Conservation (phyloP, 1,140 invertebrate species). For the Lethrus apterus region DNA sequence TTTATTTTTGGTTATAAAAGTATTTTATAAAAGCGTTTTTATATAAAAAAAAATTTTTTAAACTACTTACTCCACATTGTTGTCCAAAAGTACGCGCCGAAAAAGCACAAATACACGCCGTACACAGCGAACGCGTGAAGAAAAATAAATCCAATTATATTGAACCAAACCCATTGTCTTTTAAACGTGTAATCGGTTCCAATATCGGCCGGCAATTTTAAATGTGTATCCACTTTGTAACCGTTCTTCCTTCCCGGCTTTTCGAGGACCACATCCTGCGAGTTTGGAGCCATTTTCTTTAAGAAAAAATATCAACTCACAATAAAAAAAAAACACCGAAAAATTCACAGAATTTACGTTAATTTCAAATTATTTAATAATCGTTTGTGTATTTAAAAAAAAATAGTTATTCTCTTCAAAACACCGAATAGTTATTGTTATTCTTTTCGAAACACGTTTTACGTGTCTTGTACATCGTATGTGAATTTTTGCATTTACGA, state of each 20-base stretch:
- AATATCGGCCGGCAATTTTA: constrained; percentile 25
- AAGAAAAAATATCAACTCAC: too few relatives aligned
- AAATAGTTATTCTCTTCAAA: too few relatives aligned
- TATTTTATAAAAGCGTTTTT: constrained; percentile 1
- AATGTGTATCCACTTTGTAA: constrained; percentile 8
- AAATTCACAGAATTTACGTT: too few relatives aligned
- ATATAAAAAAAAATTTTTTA: not conserved
- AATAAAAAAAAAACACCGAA: too few relatives aligned
- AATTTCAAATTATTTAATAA: too few relatives aligned
- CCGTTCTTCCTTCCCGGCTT: constrained; percentile 1
- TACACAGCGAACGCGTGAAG: constrained; percentile 42
- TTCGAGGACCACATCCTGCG: constrained; percentile 2
- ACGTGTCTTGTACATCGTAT: too few relatives aligned
- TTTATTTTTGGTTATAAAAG: too few relatives aligned
- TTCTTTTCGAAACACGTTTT: too few relatives aligned
- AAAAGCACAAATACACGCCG: constrained; percentile 31
- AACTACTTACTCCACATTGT: constrained; percentile 18
- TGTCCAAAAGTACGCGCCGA: constrained; percentile 5
- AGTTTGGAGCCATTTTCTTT: constrained; percentile 9
- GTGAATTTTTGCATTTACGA: too few relatives aligned
- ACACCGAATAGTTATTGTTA: too few relatives aligned
- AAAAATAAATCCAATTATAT: constrained; percentile 45
- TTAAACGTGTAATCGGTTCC: constrained; percentile 47
- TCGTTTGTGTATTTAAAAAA: too few relatives aligned
- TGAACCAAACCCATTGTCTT: constrained; percentile 47